These are phyloP conservation scores for Gonatopus flavifemur DNA, from an alignment of 1,140 invertebrate genomes.

Conservation along the genomic window DNA sequence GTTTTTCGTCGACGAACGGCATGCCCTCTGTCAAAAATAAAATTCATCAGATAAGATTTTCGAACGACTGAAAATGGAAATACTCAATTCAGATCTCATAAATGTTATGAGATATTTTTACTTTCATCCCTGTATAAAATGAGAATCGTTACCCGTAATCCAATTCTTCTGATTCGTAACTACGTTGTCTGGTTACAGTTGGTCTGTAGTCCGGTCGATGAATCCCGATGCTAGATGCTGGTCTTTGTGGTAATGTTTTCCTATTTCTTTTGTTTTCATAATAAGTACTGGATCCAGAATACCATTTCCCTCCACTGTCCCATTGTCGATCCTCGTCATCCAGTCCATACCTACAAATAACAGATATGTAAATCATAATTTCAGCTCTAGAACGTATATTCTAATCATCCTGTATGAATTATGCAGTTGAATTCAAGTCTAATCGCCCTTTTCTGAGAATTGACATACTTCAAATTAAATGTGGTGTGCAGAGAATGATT, in stretches of 20 bases:
- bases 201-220: constrained; percentile 47
- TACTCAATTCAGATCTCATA: too few relatives aligned
- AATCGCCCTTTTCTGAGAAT: too few relatives aligned
- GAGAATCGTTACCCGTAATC: constrained; percentile 52
- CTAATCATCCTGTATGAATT: too few relatives aligned
- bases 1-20: constrained; percentile 39
- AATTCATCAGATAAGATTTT: too few relatives aligned
- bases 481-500: too few relatives aligned
- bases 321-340: constrained; percentile 71
- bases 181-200: constrained; percentile 48
- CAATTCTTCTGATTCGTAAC: constrained; percentile 51
- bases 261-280: constrained; percentile 51
- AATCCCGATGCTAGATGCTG: constrained; percentile 51
- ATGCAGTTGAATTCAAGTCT: too few relatives aligned
- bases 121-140: too few relatives aligned
- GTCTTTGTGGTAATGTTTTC: constrained; percentile 54
- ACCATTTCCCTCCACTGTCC: constrained; percentile 66
- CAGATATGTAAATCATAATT: constrained; percentile 2
- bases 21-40: constrained; percentile 33
- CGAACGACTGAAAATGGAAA: too few relatives aligned
- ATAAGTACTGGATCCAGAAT: constrained; percentile 39
- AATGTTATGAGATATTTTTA: too few relatives aligned
- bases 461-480: not conserved
- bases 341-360: constrained; percentile 63
- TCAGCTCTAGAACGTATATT: constrained; percentile 1